Conservation (phyloP, 2,113 vertebrate species). For the Sinosuthora webbiana region DNA sequence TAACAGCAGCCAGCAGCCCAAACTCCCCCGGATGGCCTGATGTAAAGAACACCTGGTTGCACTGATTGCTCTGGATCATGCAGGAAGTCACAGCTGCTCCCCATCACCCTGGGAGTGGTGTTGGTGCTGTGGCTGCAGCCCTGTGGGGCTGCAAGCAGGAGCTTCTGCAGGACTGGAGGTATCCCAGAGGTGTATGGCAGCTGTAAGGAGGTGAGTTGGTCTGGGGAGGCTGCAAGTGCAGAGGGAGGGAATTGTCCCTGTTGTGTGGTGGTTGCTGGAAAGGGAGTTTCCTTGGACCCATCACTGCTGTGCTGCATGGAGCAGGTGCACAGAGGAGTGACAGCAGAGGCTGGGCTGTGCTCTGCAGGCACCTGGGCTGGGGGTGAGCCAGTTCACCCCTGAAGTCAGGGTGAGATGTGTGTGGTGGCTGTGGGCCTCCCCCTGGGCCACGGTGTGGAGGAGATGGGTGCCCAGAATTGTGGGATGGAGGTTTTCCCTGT, state of each 20-base stretch:
- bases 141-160: accelerated
- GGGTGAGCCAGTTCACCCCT: background rate
- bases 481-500: background rate
- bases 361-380: background rate
- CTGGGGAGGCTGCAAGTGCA: background rate
- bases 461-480: background rate
- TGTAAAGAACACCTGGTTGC: background rate
- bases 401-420: background rate
- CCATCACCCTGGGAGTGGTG: accelerated
- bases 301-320: accelerated
- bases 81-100: background rate
- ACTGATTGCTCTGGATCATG: background rate
- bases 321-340: background rate
- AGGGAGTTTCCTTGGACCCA: background rate
- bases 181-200: accelerated
- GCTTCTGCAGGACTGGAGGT: background rate
- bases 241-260: background rate
- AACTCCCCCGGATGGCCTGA: background rate
- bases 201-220: background rate
- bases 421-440: background rate
- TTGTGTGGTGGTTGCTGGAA: background rate
- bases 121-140: accelerated
- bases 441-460: background rate
- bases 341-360: background rate
- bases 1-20: background rate